Conservation (phyloP, 2,888 invertebrate genomes). For the Cabera pusaria region DNA sequence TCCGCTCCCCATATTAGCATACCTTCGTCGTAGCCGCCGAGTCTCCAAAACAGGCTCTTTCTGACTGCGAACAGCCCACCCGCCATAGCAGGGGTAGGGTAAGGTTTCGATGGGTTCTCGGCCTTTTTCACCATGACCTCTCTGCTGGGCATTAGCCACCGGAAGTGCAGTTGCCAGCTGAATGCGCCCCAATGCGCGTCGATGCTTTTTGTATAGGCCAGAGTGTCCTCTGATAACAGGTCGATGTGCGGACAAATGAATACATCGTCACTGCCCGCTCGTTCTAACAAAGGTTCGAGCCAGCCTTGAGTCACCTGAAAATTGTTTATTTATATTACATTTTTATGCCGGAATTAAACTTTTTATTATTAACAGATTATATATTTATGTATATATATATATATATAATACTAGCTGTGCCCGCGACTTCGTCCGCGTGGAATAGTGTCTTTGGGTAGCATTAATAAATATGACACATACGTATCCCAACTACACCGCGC, state of each 20-base stretch:
- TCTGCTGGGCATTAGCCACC: conserved; percentile 91
- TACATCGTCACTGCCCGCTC: conserved; percentile 77
- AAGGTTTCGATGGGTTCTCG: conserved; percentile 86
- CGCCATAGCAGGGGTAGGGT: conserved; percentile 95
- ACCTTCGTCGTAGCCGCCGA: conserved; percentile 89
- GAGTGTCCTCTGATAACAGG: conserved; percentile 96
- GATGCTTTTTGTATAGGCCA: conserved; percentile 96
- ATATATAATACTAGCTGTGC: too few species aligned
- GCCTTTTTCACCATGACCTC: conserved; percentile 85
- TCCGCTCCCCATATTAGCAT: conserved; percentile 99
- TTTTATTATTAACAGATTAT: too few species aligned
- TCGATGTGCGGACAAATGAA: conserved; percentile 78
- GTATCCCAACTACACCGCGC: too few species aligned
- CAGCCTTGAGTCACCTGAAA: conserved; percentile 84
- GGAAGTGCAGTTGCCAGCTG: conserved; percentile 98
- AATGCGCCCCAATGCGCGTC: conserved; percentile 99
- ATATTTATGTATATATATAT: too few species aligned
- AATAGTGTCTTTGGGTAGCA: too few species aligned
- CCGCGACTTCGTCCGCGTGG: too few species aligned
- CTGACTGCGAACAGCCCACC: conserved; percentile 97
- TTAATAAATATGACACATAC: too few species aligned
- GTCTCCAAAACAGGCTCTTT: conserved; percentile 92
- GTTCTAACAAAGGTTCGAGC: conserved; percentile 82
- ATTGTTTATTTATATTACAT: too few species aligned
- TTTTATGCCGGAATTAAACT: too few species aligned